phyloP scores from a whole-genome alignment of 2,113 vertebrate species.

The Hypomesus transpacificus region DNA sequence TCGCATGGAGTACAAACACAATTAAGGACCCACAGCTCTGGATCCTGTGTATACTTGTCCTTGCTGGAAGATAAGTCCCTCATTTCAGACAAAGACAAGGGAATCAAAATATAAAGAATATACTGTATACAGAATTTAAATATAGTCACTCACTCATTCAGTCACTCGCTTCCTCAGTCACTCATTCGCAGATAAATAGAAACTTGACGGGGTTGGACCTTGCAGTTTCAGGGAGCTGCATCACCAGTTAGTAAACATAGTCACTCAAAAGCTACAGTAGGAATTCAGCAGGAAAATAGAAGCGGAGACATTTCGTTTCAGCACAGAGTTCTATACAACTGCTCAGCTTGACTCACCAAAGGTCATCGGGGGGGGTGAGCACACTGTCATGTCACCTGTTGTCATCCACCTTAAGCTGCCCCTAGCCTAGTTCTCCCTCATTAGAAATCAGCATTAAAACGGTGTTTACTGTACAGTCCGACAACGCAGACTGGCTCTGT shows the following conservation, averaged over 20 bases:
- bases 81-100: slow-evolving; percentile 2
- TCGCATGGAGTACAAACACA: slow-evolving; percentile 45
- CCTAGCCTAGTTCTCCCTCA: slow-evolving; percentile 54
- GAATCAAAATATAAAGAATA: neutral
- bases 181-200: too few relatives aligned
- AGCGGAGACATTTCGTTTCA: slow-evolving; percentile 38
- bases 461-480: slow-evolving; percentile 60
- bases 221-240: neutral
- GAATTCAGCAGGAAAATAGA: slow-evolving; percentile 42
- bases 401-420: slow-evolving; percentile 49
- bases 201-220: too few relatives aligned
- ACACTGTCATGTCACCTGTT: slow-evolving; percentile 55
- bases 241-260: slow-evolving; percentile 15
- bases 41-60: slow-evolving; percentile 17
- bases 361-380: slow-evolving; percentile 27
- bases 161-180: too few relatives aligned
- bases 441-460: slow-evolving; percentile 55
- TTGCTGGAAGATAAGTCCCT: slow-evolving; percentile 3
- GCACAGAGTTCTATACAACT: neutral
- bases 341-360: slow-evolving; percentile 13
- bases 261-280: slow-evolving; percentile 34
- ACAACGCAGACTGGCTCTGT: slow-evolving; percentile 30
- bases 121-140: neutral
- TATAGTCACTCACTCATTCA: too few relatives aligned
- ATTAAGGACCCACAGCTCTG: slow-evolving; percentile 21